Base-by-base conservation (phyloP, 2,888 invertebrate genomes). In the Frankliniella intonsa region DNA sequence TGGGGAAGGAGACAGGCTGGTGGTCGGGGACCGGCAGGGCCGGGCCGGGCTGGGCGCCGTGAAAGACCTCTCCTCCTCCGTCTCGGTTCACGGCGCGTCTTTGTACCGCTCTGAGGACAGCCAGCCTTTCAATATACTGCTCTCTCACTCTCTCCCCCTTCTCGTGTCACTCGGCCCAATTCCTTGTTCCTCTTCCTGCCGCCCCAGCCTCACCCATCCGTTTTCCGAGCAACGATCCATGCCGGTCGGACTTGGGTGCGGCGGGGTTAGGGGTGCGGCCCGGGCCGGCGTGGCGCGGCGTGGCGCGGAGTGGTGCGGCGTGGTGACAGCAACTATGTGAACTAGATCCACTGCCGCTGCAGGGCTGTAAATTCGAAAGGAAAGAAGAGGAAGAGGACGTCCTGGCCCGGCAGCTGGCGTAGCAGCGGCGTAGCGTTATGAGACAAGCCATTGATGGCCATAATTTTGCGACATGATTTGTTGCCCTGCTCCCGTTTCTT, bases 241-340 rank as follows among this genome's bases (percentile, higher is more conserved):
- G 17, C 62, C 7, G 62, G 19, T 14, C 19, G 11, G 62, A 3
- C 38, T 38, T 38, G 38, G 38, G 38, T 38, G 38, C 38, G 38
- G n/a, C n/a, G n/a, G n/a, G n/a, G n/a, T n/a, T n/a, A n/a, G n/a
- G n/a, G n/a, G n/a, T n/a, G n/a, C n/a, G n/a, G n/a, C n/a, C n/a
- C n/a, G n/a, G n/a, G n/a, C n/a, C n/a, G n/a, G n/a, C n/a, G n/a
- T n/a, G n/a, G n/a, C n/a, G n/a, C n/a, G n/a, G 55, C 7, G 55
- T 3, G 55, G 55, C 14, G 7, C 14, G 55, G 55, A 22, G 69
- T 17, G 62, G 69, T 11, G 69, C 25, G n/a, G 25, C 69, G 69
- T 12, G 69, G 12, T 76, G 69, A 76, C 69, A 76, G 69, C 69
- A 76, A 76, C 69, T 76, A 76, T 76, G 69, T 76, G 25, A 25